Base-by-base conservation (phyloP, 2,888 invertebrate species). In the Cloeon dipterum region DNA sequence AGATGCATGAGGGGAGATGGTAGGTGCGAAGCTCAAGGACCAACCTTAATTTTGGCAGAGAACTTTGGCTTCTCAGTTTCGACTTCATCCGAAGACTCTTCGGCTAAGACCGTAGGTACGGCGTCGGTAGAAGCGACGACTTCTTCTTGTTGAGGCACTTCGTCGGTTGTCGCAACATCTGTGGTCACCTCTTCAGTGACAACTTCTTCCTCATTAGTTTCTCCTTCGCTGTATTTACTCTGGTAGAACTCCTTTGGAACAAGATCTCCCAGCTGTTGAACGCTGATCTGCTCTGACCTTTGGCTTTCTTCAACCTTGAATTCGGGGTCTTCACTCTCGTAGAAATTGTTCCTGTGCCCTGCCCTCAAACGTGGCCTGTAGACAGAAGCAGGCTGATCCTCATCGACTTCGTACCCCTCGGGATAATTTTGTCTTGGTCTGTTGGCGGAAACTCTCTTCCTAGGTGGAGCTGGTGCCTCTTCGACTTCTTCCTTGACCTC, bases 311-410 rank as follows among this genome's bases (percentile, higher is more conserved):
- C 52, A 13, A 55, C 57, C 33, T 44, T 45, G 36, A 61, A 58
- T 36, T 51, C 29, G 16, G 29, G 16, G 16, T 29, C 29, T 7
- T 29, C 29, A 14, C n/a, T n/a, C n/a, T n/a, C n/a, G n/a, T n/a
- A n/a, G n/a, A n/a, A n/a, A n/a, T n/a, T n/a, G n/a, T n/a, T n/a
- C n/a, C n/a, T n/a, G n/a, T n/a, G 46, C 10, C 52, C 51, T 43
- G 60, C 58, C 47, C 58, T 63, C 2, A 65, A 65, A 44, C 59
- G 58, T 44, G 62, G 62, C 29, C 65, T 57, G 0, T 68, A 66
- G 38, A 58, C 61, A 50, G 66, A 60, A 0, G 64, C 57, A 36
- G 62, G 60, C 53, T 69, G 69, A 46, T 68, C 68, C 46, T 63
- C 65, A 19, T 50, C 48, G 37, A 58, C 57, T 41, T 61, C 58